Evolutionary conservation across 2,113 vertebrate genomes (phyloP).

Genomic region (Embiotoca jacksoni): DNA sequence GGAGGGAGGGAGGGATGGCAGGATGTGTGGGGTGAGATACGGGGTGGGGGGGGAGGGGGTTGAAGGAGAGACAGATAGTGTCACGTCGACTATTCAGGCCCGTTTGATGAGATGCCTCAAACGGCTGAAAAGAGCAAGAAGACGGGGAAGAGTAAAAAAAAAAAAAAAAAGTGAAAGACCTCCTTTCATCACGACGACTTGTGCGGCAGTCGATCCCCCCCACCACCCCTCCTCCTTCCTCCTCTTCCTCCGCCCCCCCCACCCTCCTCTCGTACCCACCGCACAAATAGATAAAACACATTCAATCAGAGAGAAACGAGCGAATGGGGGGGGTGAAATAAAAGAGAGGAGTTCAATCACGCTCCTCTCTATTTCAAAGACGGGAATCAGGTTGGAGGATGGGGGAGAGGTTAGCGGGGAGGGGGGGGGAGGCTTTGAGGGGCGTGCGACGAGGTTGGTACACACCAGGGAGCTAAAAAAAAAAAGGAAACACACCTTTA

Average conservation of each 20-base stretch:
- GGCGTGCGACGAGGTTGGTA: conserved; percentile 7
- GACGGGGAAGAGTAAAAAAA: conserved; percentile 36
- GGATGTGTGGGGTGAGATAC: conserved; percentile 64
- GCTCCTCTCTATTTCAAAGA: conserved; percentile 67
- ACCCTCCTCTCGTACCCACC: neutral
- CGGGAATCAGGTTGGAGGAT: conserved; percentile 39
- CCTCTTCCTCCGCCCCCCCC: conserved; percentile 2
- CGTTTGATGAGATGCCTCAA: conserved; percentile 74
- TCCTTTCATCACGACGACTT: conserved; percentile 72
- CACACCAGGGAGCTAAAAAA: neutral
- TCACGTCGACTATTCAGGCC: conserved; percentile 75
- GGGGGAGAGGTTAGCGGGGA: neutral
- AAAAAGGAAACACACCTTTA: conserved; percentile 3
- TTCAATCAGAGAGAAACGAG: conserved; percentile 73
- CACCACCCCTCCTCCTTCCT: conserved; percentile 23
- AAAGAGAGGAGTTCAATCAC: conserved; percentile 72
- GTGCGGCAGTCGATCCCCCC: conserved; percentile 42
- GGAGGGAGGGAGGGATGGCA: conserved; percentile 33
- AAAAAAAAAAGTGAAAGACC: conserved; percentile 61
- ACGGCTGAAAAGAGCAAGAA: conserved; percentile 66
- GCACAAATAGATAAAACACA: conserved; percentile 73
- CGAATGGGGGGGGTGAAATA: conserved; percentile 31
- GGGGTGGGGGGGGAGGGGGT: conserved; percentile 25
- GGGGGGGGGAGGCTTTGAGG: conserved; percentile 23
- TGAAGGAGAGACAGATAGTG: conserved; percentile 63